These are phyloP conservation scores for Halictus rubicundus DNA, from an alignment of 1,140 invertebrate genomes.

Conservation along the genomic window DNA sequence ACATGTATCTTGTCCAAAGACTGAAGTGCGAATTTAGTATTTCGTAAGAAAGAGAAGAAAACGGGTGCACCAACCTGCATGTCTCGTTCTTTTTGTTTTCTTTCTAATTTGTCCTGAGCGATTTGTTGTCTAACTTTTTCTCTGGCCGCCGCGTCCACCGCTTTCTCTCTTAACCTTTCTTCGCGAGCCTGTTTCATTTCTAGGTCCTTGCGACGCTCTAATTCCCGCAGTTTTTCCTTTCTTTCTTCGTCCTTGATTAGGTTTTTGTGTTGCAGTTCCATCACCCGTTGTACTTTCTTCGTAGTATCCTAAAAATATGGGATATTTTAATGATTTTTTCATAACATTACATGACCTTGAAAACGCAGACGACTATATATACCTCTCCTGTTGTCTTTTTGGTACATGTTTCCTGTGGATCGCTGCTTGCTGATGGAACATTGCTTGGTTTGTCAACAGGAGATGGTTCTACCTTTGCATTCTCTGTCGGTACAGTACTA, in stretches of 20 bases:
- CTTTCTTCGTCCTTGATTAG: slow-evolving; percentile 84
- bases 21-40: neutral
- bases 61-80: slow-evolving; percentile 57
- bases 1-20: slow-evolving; percentile 30
- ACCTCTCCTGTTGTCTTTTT: slow-evolving; percentile 46
- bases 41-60: neutral
- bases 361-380: neutral
- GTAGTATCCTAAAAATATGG: slow-evolving; percentile 72
- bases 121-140: slow-evolving; percentile 88
- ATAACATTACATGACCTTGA: neutral
- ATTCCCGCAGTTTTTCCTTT: slow-evolving; percentile 84
- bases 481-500: slow-evolving; percentile 85
- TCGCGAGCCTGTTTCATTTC: slow-evolving; percentile 87
- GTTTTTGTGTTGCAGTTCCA: slow-evolving; percentile 83
- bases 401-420: slow-evolving; percentile 20
- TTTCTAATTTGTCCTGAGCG: slow-evolving; percentile 86
- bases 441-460: slow-evolving; percentile 25
- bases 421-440: neutral
- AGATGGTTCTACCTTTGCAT: slow-evolving; percentile 84
- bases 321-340: slow-evolving; percentile 4
- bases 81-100: slow-evolving; percentile 75
- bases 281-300: slow-evolving; percentile 80
- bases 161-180: slow-evolving; percentile 86
- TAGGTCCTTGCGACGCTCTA: slow-evolving; percentile 87
- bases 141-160: slow-evolving; percentile 84